Percentiles rank a stretch among this genome's conserved stretches.
Evolutionary conservation across 2,113 vertebrate genomes (phyloP).

Genomic region (Pandion haliaetus): DNA sequence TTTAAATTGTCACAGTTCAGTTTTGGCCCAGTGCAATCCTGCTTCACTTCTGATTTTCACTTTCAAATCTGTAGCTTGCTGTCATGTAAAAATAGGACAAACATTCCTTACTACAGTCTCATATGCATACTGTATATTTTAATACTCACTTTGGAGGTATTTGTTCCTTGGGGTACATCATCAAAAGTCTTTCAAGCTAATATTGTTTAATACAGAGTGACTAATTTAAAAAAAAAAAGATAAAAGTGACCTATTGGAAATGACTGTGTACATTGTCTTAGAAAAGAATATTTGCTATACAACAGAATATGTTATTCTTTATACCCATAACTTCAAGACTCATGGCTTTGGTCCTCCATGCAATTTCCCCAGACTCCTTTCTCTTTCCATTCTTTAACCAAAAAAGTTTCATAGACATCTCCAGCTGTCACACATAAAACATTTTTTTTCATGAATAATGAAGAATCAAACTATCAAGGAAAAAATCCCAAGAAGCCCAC

Average conservation of each 20-base stretch:
- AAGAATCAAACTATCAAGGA: background rate
- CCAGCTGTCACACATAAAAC: background rate
- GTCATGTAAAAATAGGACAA: slow-evolving; percentile 18
- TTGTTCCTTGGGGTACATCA: background rate
- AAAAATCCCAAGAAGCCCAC: background rate
- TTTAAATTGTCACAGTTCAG: slow-evolving; percentile 24
- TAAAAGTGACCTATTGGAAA: background rate
- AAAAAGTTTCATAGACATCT: background rate
- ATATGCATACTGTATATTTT: background rate
- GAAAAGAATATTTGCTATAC: background rate
- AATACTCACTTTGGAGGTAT: background rate
- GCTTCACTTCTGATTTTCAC: background rate
- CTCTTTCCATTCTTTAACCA: background rate
- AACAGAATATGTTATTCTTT: background rate
- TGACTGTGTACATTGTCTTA: background rate
- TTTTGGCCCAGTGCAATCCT: slow-evolving; percentile 26
- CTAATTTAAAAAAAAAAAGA: background rate
- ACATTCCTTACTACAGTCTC: background rate
- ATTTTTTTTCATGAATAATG: background rate
- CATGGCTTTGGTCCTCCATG: background rate
- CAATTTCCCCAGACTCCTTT: background rate
- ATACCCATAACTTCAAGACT: background rate
- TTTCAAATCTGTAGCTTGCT: background rate
- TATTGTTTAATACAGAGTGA: background rate
- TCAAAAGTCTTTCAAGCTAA: background rate